Evolutionary conservation across 2,888 invertebrate genomes (phyloP), one percentile per base, ranked within the genome.

Genomic region (Oscheius onirici): DNA sequence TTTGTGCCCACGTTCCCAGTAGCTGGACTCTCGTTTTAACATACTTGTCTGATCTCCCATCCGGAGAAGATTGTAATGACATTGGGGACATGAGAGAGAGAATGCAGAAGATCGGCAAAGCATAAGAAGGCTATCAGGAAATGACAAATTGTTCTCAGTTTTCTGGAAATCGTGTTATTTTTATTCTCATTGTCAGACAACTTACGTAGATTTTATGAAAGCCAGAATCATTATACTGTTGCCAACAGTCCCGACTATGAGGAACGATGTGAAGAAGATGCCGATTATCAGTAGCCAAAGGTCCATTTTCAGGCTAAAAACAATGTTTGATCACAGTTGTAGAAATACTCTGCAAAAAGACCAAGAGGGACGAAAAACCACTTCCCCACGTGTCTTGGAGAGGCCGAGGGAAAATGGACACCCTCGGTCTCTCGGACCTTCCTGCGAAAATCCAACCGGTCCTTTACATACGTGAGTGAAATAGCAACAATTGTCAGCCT

Each of bases 71-170:
- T 13, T 11, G 54, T 26, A 2, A 55, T 0, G 22, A 26, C 34
- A 11, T 55, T 55, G 2, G 54, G 28, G 2, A 55, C 26, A 11
- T 55, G 54, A 24, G 20, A 6, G 3, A 55, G n/a, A 2, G n/a
- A n/a, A 11, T 55, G 54, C 2, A 55, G 54, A 26, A 55, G 13
- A 55, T 55, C 54, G 11, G 54, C 54, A n/a, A 55, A 34, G 22
- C 54, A 55, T 26, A 55, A 55, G 13, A 11, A 8, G 28, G 26
- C 22, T n/a, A 55, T 55, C n/a, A 55, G 26, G 24, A 26, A 55
- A n/a, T 55, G 54, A n/a, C 54, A 55, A 55, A 55, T n/a, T 24
- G 26, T 24, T 1, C 26, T 24, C 1, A 55, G 54, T 26, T 55
- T 55, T 28, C 54, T 55, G 1, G 26, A 55, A 24, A 26, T 28